These are phyloP conservation scores for Drosophila austrosaltans DNA, from an alignment of 2,888 invertebrate species.

Conservation along the genomic window DNA sequence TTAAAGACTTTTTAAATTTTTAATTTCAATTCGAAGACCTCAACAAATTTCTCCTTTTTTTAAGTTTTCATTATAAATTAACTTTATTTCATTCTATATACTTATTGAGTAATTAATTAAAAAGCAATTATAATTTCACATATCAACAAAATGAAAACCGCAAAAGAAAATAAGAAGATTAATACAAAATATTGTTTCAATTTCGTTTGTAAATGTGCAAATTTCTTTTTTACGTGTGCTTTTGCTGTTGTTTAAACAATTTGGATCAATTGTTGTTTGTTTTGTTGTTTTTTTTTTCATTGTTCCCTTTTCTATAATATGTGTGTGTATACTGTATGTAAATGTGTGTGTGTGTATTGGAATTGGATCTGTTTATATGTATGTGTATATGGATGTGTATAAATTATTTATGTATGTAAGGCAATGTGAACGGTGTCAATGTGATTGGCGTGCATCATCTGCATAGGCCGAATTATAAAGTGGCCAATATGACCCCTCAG, in stretches of 20 bases:
- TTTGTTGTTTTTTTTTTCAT: conserved; percentile 29
- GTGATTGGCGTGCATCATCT: conserved; percentile 86
- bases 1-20: no score
- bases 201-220: background rate
- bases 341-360: conserved; percentile 31
- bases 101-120: background rate
- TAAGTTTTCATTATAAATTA: background rate
- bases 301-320: conserved; percentile 15
- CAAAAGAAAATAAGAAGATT: conserved; percentile 8
- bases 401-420: conserved; percentile 82
- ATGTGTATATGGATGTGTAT: conserved; percentile 37
- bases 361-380: conserved; percentile 30
- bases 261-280: conserved; percentile 18
- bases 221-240: background rate
- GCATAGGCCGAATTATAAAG: conserved; percentile 84
- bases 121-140: background rate
- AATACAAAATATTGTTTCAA: conserved; percentile 6
- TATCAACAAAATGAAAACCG: background rate
- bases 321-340: conserved; percentile 43
- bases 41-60: no score
- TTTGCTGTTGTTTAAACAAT: background rate
- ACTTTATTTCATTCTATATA: background rate
- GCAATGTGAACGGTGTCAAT: conserved; percentile 89
- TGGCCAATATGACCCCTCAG: conserved; percentile 57
- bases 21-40: no score